Evolutionary conservation across 1,140 invertebrate genomes (phyloP), one percentile per base, ranked within the genome.

Genomic region (Colletes latitarsis): DNA sequence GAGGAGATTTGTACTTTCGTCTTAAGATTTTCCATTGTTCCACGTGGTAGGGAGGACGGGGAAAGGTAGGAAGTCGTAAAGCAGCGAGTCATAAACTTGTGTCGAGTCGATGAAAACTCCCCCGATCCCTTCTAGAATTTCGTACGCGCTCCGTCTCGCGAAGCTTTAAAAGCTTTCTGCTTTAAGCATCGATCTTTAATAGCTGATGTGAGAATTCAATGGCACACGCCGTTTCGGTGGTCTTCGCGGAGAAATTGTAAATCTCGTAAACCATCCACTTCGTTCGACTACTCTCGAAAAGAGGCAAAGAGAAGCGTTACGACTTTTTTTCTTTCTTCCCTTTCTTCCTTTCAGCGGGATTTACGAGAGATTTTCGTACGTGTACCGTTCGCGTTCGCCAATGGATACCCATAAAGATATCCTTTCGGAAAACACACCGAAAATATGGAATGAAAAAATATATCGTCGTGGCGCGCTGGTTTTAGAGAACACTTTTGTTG

Each of bases 141-240:
- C 4, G 52, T 39, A 14, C 1, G 1, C 8, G 9, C n/a, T 8
- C 58, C n/a, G 6, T 60, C 21, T 12, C 46, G 21, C 60, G 30
- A 52, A n/a, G 49, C 68, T 82, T 81, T 81, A 53, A 58, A 67
- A 84, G 60, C 46, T 67, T 71, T 79, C 10, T 15, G 30, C 70
- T 80, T 84, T 62, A 58, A 67, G n/a, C 43, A 15, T 57, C 19
- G 77, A 71, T 84, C 62, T 41, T 30, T 46, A 75, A 81, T 64
- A 46, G n/a, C 21, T 43, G 76, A 58, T 49, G 55, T 53, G 52
- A 77, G 53, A 60, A 70, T 84, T 80, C 64, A 74, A 68, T 64
- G 69, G 71, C 46, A 41, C 62, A 57, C 10, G 69, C 9, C 9
- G 19, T 21, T 74, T 53, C 9, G 10, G 49, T 6, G 46, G 3